phyloP scores from a whole-genome alignment of 2,888 invertebrate genomes.

The Chirona hameri region DNA sequence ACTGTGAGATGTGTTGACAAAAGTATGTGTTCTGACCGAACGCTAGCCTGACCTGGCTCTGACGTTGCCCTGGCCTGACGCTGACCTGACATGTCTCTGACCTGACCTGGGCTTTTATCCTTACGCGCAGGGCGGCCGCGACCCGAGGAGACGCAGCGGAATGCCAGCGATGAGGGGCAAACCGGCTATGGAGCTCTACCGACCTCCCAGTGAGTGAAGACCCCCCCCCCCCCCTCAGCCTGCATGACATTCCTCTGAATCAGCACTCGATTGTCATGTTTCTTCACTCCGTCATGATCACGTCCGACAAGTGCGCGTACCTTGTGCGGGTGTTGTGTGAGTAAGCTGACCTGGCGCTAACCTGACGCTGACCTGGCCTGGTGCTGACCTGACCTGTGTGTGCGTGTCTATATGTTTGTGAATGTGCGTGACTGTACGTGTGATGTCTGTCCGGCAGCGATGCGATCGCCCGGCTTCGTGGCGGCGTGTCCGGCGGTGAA shows the following conservation, averaged over 20 bases:
- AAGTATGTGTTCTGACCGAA: background rate
- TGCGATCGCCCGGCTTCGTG: conserved; percentile 29
- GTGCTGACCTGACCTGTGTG: too few species aligned
- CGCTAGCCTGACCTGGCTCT: background rate
- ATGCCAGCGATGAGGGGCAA: conserved; percentile 57
- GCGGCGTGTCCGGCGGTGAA: conserved; percentile 8
- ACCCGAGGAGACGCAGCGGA: conserved; percentile 34
- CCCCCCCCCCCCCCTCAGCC: too few species aligned
- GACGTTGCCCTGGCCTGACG: background rate
- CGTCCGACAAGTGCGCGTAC: too few species aligned
- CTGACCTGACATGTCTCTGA: background rate
- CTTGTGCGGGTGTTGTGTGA: too few species aligned
- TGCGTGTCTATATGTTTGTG: too few species aligned
- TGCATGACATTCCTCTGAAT: too few species aligned
- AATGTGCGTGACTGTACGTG: too few species aligned
- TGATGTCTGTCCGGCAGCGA: background rate
- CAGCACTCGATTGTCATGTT: too few species aligned
- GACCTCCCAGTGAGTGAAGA: conserved; percentile 71
- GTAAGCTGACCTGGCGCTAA: too few species aligned
- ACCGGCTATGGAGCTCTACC: conserved; percentile 81
- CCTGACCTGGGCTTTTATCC: background rate
- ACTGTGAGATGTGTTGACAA: too few species aligned
- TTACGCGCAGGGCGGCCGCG: conserved; percentile 35
- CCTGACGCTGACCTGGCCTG: too few species aligned
- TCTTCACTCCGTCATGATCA: too few species aligned